Evolutionary conservation across 2,797 vertebrate genomes (phyloP).

Genomic region (Parambassis ranga): DNA sequence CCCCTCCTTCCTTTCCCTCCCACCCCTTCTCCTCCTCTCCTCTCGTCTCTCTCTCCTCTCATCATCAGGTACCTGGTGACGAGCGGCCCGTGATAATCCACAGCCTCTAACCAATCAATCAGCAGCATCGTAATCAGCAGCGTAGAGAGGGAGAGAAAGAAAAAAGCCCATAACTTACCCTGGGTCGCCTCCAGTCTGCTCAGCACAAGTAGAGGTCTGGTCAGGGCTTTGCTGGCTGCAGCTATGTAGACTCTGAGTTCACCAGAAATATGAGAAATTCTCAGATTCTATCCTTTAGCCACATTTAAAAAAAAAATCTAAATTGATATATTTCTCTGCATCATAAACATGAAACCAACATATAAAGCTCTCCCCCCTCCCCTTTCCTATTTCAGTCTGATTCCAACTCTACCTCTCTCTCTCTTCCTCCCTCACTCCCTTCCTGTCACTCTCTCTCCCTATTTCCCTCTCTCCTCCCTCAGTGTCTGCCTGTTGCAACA

Average conservation of each 20-base stretch:
- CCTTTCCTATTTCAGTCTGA: slow-evolving; percentile 77
- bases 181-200: slow-evolving; percentile 85
- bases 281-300: slow-evolving; percentile 64
- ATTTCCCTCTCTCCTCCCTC: slow-evolving; percentile 79
- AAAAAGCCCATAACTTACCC: slow-evolving; percentile 88
- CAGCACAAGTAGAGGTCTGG: slow-evolving; percentile 71
- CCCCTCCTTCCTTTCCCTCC: slow-evolving; percentile 43
- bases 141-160: slow-evolving; percentile 72
- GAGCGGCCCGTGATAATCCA: slow-evolving; percentile 83
- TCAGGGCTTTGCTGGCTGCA: slow-evolving; percentile 72
- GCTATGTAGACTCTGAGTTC: slow-evolving; percentile 71
- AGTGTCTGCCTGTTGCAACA: slow-evolving; percentile 80
- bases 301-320: slow-evolving; percentile 45
- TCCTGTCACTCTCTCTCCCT: slow-evolving; percentile 85
- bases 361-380: slow-evolving; percentile 74
- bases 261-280: slow-evolving; percentile 63
- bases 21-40: slow-evolving; percentile 35
- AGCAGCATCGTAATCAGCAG: slow-evolving; percentile 84
- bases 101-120: slow-evolving; percentile 86
- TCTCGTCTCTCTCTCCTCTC: slow-evolving; percentile 74
- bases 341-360: slow-evolving; percentile 80
- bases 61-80: slow-evolving; percentile 86
- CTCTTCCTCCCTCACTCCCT: slow-evolving; percentile 78
- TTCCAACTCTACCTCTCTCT: slow-evolving; percentile 75
- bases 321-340: slow-evolving; percentile 71